These are phyloP conservation scores for Lateolabrax maculatus DNA, from an alignment of 2,797 vertebrate species.

Conservation along the genomic window DNA sequence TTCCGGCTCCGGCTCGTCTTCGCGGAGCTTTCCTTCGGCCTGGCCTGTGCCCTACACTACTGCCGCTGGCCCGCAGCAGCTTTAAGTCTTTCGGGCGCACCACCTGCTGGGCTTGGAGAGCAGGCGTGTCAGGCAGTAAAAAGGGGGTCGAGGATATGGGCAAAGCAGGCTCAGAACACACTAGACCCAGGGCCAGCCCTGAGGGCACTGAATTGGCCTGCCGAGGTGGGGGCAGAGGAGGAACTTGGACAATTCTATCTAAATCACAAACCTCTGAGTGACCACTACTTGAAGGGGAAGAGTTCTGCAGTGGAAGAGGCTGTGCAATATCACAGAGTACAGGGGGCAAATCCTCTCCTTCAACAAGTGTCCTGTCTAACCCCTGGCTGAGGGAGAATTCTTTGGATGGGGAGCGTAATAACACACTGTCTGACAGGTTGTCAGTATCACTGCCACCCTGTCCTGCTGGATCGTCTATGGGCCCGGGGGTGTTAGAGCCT, in stretches of 20 bases:
- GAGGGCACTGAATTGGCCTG: slow-evolving; percentile 86
- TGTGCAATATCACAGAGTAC: slow-evolving; percentile 75
- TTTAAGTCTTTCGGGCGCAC: slow-evolving; percentile 93
- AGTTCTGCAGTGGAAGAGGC: slow-evolving; percentile 80
- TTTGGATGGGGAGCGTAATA: slow-evolving; percentile 88
- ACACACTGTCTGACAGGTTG: slow-evolving; percentile 89
- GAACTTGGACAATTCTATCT: slow-evolving; percentile 75
- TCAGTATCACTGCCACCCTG: slow-evolving; percentile 88
- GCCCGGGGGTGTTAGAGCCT: slow-evolving; percentile 47
- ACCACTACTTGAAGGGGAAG: slow-evolving; percentile 87
- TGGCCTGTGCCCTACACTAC: slow-evolving; percentile 83
- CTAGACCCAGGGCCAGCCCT: slow-evolving; percentile 85
- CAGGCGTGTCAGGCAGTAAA: slow-evolving; percentile 83
- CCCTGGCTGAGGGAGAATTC: slow-evolving; percentile 84
- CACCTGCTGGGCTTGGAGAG: slow-evolving; percentile 86
- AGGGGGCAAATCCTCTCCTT: slow-evolving; percentile 83
- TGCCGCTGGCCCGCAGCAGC: slow-evolving; percentile 85
- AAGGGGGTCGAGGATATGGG: slow-evolving; percentile 86
- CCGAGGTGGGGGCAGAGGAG: slow-evolving; percentile 85
- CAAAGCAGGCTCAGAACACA: slow-evolving; percentile 86
- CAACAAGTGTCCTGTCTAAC: slow-evolving; percentile 87
- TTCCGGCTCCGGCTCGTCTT: slow-evolving; percentile 85
- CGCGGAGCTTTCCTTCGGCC: slow-evolving; percentile 87
- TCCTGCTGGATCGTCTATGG: slow-evolving; percentile 62
- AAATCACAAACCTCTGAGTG: slow-evolving; percentile 84